Evolutionary conservation across 2,888 invertebrate species (phyloP), one percentile per base, ranked within the genome.

Genomic region (Metopia argyrocephala): DNA sequence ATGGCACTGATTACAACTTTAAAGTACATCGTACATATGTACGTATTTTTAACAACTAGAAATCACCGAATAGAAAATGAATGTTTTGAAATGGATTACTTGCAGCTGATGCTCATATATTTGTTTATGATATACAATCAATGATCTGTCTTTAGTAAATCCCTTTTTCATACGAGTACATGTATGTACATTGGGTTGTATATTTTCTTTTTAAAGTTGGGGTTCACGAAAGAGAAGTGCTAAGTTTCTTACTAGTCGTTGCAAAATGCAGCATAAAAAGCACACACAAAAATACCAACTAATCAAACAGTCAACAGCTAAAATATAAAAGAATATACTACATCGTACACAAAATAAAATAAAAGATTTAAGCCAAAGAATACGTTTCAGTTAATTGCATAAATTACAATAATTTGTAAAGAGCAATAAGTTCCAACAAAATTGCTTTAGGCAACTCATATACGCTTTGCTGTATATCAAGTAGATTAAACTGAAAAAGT

Each of bases 401-500:
- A 83, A 82, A 84, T 84, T 83, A 83, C 79, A 79, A 82, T 73
- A 69, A 62, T 68, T 76, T 79, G 83, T 81, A 78, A 78, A 78
- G 76, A 82, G 76, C 83, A 83, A 84, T 84, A 84, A 83, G 82
- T 84, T 84, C 81, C 82, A 76, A 83, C 78, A 75, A 82, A 84
- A 84, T 83, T 82, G 82, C 84, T 78, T 45, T 25, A 57, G 57
- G 78, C 57, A 6, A 38, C 20, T 23, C 28, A 28, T 27, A 45
- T 20, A 50, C 48, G 9, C 25, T 38, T 38, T 25, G 18, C 7
- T 52, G n/a, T 50, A 48, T 65, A 48, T 57, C 62, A 62, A 61
- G 27, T 54, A 38, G 25, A 62, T 50, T 59, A 48, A 50, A 27
- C 5, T 25, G 31, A 38, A 52, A 48, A 20, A 50, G 23, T 48